phyloP scores from a whole-genome alignment of 2,888 invertebrate species.

The Plebejus argus region DNA sequence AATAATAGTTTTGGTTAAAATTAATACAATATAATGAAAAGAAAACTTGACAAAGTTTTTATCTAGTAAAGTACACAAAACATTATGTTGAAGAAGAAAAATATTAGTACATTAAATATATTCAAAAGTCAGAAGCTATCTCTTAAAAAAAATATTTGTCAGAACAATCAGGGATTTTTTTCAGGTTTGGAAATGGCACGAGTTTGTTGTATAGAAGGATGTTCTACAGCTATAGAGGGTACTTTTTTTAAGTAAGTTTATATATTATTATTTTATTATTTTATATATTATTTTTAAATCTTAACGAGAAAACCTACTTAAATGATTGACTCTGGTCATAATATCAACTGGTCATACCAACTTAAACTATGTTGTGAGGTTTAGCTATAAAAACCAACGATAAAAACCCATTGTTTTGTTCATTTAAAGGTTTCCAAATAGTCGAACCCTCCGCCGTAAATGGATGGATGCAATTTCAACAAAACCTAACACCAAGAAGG shows the following conservation, averaged over 20 bases:
- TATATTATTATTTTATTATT: neutral
- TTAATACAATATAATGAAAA: neutral
- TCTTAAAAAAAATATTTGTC: neutral
- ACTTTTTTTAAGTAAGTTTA: constrained; percentile 59
- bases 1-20: no score
- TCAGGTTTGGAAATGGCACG: constrained; percentile 46
- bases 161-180: constrained; percentile 20
- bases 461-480: constrained; percentile 59
- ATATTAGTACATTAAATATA: neutral
- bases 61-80: neutral
- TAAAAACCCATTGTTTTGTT: neutral
- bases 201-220: constrained; percentile 59
- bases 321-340: no score
- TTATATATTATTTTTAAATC: neutral
- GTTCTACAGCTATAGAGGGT: constrained; percentile 46
- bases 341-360: no score
- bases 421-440: constrained; percentile 59
- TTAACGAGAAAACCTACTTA: neutral
- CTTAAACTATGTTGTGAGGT: no score
- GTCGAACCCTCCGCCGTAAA: constrained; percentile 51
- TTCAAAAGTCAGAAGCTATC: neutral
- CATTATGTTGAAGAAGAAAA: neutral
- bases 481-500: constrained; percentile 37
- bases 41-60: neutral
- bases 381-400: neutral